These are phyloP conservation scores for Drosophila imparisetae DNA, from an alignment of 2,888 invertebrate genomes.

Conservation along the genomic window DNA sequence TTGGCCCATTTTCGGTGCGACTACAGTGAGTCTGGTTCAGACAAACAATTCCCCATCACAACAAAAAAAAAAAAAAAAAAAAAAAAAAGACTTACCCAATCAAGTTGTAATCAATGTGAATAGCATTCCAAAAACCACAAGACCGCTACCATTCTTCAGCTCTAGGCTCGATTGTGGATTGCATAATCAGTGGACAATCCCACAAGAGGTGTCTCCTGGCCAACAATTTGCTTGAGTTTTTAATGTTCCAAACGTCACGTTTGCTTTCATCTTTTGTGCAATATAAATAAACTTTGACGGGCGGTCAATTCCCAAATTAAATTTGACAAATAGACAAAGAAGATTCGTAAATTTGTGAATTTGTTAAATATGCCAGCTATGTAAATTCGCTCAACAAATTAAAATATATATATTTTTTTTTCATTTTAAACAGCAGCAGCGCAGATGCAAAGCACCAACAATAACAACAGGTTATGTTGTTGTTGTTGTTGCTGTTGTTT, in stretches of 20 bases:
- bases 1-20: conserved; percentile 32
- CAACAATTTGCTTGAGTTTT: conserved; percentile 6
- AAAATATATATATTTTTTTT: conserved; percentile 58
- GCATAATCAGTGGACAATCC: conserved; percentile 36
- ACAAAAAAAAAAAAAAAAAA: neutral
- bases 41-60: conserved; percentile 17
- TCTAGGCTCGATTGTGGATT: conserved; percentile 27
- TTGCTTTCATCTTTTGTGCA: conserved; percentile 75
- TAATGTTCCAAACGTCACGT: conserved; percentile 66
- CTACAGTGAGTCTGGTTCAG: conserved; percentile 19
- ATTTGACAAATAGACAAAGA: conserved; percentile 72
- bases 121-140: conserved; percentile 43
- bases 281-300: conserved; percentile 51
- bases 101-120: conserved; percentile 45
- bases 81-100: conserved; percentile 22
- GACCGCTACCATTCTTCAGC: conserved; percentile 37
- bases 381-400: conserved; percentile 71
- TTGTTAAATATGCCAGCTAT: conserved; percentile 62
- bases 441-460: conserved; percentile 35
- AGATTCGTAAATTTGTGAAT: conserved; percentile 46
- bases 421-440: conserved; percentile 47
- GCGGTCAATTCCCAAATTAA: conserved; percentile 62
- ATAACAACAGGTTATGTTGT: conserved; percentile 46
- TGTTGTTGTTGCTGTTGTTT: conserved; percentile 31
- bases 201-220: conserved; percentile 39